Conservation (phyloP, 2,888 invertebrate genomes). For the Brachypalpus laphriformis region DNA sequence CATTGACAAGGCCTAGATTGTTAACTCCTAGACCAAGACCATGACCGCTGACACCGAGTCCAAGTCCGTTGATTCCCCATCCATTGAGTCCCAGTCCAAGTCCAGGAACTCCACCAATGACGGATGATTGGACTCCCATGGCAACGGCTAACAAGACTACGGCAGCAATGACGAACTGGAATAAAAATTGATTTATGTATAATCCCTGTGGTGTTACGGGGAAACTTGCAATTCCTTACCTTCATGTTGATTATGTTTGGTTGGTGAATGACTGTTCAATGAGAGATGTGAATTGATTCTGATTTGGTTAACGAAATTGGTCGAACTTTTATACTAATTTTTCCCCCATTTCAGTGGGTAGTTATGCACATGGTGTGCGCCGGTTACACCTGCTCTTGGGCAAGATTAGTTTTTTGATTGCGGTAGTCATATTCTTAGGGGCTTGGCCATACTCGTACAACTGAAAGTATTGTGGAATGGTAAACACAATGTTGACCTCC, state of each 20-base stretch:
- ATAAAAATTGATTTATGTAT: background rate
- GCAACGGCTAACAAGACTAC: conserved; percentile 80
- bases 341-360: too few relatives aligned
- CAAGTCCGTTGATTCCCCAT: conserved; percentile 65
- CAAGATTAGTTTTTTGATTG: too few relatives aligned
- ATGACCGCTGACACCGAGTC: background rate
- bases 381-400: too few relatives aligned
- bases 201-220: background rate
- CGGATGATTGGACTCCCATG: conserved; percentile 80
- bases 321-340: conserved; percentile 50
- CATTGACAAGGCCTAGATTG: conserved; percentile 72
- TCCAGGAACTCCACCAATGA: conserved; percentile 70
- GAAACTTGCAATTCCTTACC: conserved; percentile 27
- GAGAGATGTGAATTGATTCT: conserved; percentile 35
- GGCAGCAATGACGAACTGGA: conserved; percentile 78
- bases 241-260: conserved; percentile 54
- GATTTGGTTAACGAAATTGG: conserved; percentile 14
- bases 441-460: too few relatives aligned
- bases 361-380: too few relatives aligned
- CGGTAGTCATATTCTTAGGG: too few relatives aligned
- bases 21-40: conserved; percentile 57
- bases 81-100: conserved; percentile 75
- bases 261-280: conserved; percentile 33
- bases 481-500: too few relatives aligned
- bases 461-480: too few relatives aligned